phyloP scores from a whole-genome alignment of 2,888 invertebrate species.

The Cecidostiba fungosa region DNA sequence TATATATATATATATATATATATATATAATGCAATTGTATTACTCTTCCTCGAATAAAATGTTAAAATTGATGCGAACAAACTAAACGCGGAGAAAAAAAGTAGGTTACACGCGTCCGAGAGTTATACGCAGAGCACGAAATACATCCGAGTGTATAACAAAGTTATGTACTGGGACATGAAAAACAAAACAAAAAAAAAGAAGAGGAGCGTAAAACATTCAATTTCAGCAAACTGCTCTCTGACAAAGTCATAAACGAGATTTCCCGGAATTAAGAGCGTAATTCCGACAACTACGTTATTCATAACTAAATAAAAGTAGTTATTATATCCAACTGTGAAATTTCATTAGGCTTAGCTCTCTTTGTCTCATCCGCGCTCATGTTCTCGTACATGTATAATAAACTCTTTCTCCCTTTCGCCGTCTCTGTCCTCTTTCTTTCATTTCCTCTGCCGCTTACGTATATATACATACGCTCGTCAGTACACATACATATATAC shows the following conservation, averaged over 20 bases:
- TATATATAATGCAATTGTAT: too few relatives aligned
- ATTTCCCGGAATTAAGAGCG: slow-evolving; percentile 22
- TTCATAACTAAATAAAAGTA: slow-evolving; percentile 33
- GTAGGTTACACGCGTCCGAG: not conserved
- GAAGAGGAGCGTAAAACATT: not conserved
- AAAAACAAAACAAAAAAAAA: not conserved
- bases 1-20: too few relatives aligned
- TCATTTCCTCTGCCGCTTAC: slow-evolving; percentile 35
- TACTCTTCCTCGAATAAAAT: not conserved
- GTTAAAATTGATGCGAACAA: not conserved
- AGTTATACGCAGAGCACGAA: not conserved
- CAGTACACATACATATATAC: not conserved
- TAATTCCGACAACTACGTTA: slow-evolving; percentile 30
- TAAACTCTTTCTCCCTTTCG: slow-evolving; percentile 35
- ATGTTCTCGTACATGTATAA: not conserved
- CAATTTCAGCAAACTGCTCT: not conserved
- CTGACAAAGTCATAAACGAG: slow-evolving; percentile 2
- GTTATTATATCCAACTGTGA: slow-evolving; percentile 31
- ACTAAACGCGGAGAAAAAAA: not conserved
- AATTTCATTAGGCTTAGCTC: slow-evolving; percentile 46
- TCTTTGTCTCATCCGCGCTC: slow-evolving; percentile 40
- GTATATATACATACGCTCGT: not conserved
- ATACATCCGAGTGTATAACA: not conserved
- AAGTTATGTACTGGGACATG: not conserved
- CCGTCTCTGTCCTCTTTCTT: slow-evolving; percentile 35